A percentile compares a stretch with the other conserved stretches of the same genome.
Evolutionary conservation across 2,797 vertebrate genomes (phyloP).

Genomic region (Peromyscus attwateri): DNA sequence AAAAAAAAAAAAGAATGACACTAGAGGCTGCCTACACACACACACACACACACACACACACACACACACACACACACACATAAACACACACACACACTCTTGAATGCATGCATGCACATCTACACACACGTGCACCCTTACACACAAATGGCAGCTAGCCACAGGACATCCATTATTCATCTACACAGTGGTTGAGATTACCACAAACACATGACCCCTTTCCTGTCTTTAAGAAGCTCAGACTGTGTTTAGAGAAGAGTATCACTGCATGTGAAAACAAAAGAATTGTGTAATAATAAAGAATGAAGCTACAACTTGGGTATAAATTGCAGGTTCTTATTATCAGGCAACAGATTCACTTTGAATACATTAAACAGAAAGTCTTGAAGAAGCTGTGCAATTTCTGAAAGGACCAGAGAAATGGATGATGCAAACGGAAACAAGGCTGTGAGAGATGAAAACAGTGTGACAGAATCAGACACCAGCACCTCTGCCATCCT

Average conservation of each 20-base stretch:
- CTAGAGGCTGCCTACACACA: neutral
- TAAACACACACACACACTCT: neutral
- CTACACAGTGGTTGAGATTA: neutral
- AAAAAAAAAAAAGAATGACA: no score
- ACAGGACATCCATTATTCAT: neutral
- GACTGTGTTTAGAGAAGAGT: neutral
- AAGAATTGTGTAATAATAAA: neutral
- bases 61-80: neutral
- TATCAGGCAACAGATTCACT: neutral
- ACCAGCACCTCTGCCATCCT: neutral
- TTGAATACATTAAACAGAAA: neutral
- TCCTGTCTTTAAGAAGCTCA: neutral
- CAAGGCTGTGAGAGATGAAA: conserved; percentile 24
- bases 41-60: neutral
- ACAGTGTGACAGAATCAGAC: neutral
- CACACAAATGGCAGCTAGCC: neutral
- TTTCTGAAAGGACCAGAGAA: neutral
- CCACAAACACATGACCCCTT: neutral
- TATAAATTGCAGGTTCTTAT: neutral
- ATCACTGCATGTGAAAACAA: neutral
- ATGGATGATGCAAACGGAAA: conserved; percentile 14
- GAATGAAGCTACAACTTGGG: neutral
- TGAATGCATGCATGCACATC: no score
- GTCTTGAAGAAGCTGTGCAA: neutral
- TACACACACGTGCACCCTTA: neutral